phyloP scores from a whole-genome alignment of 1,140 invertebrate genomes.

The Bilobella aurantiaca region DNA sequence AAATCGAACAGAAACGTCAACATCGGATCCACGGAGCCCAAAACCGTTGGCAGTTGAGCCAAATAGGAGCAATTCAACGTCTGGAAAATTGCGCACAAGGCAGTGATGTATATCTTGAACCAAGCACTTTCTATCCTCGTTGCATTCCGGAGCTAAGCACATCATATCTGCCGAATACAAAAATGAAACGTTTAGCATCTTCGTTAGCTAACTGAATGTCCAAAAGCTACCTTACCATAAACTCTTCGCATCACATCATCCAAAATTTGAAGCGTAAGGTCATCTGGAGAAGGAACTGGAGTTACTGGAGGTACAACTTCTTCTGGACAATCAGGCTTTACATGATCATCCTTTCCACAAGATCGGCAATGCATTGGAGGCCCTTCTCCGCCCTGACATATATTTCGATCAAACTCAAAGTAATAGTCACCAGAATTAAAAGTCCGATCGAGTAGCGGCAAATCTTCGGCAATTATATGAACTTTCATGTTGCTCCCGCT shows the following conservation, averaged over 20 bases:
- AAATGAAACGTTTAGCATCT: too few species aligned
- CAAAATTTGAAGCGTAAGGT: constrained; percentile 35
- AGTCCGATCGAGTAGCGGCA: neutral
- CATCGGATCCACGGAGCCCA: constrained; percentile 49
- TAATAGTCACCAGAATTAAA: constrained; percentile 1
- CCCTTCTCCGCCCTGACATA: constrained; percentile 25
- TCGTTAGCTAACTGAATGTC: neutral
- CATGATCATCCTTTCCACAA: constrained; percentile 48
- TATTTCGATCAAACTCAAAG: constrained; percentile 24
- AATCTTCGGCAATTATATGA: constrained; percentile 11
- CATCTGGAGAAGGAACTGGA: constrained; percentile 37
- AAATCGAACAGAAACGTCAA: constrained; percentile 54
- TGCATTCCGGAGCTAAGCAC: too few species aligned
- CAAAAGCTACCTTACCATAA: constrained; percentile 11
- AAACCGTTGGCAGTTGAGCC: constrained; percentile 56
- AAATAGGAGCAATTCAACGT: constrained; percentile 46
- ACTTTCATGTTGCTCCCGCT: neutral
- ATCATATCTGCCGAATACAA: too few species aligned
- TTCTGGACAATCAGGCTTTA: constrained; percentile 45
- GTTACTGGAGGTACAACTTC: constrained; percentile 43
- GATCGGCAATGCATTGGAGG: constrained; percentile 44
- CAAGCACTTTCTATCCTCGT: constrained; percentile 39
- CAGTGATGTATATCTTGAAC: constrained; percentile 36
- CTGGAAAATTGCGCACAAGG: constrained; percentile 37
- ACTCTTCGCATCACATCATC: constrained; percentile 32